Base-by-base conservation (phyloP, 2,113 vertebrate species). In the Strix aluco region DNA sequence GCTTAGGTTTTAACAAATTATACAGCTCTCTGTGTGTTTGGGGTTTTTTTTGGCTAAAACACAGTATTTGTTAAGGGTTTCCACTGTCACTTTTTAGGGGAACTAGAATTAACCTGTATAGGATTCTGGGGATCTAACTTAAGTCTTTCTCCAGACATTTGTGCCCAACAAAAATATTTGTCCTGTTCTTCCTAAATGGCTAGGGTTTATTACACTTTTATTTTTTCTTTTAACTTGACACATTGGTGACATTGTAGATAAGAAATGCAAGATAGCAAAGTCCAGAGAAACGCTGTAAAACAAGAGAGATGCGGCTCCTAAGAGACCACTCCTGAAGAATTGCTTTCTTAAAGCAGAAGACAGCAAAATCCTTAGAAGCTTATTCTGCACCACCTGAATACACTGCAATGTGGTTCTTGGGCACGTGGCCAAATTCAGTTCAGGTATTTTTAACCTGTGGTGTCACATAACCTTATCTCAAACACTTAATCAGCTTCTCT, bases 381-480 rank as follows among this genome's bases (percentile, higher is more conserved):
- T 42, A 84, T 65, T 67, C 86, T 80, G 85, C 7, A 3, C 80
- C 65, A 81, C 78, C 52, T n/a, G 55, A 96, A 81, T 5, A 81
- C 10, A 0, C 54, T 11, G 40, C 88, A 82, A 96, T 20, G 88
- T 51, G 82, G 78, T 63, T 91, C 75, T 90, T 90, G 62, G 96
- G 97, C 95, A 91, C 0, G 5, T 65, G 81, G 97, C 97, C 97
- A 97, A 95, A 84, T 74, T 86, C 94, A 84, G 88, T 90, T 94
- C 96, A 97, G 97, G 97, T 97, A 96, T 98, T 98, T 97, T 95
- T 96, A 98, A 97, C 96, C 96, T 92, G 93, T 58, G 96, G 97
- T 97, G 95, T 98, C 98, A 93, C 82, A 94, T 98, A 97, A 96
- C 98, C 96, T 98, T 98, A 98, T 98, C 98, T 97, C 95, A 95